These are phyloP conservation scores for Scaeva pyrastri DNA, from an alignment of 2,888 invertebrate genomes.

Conservation along the genomic window DNA sequence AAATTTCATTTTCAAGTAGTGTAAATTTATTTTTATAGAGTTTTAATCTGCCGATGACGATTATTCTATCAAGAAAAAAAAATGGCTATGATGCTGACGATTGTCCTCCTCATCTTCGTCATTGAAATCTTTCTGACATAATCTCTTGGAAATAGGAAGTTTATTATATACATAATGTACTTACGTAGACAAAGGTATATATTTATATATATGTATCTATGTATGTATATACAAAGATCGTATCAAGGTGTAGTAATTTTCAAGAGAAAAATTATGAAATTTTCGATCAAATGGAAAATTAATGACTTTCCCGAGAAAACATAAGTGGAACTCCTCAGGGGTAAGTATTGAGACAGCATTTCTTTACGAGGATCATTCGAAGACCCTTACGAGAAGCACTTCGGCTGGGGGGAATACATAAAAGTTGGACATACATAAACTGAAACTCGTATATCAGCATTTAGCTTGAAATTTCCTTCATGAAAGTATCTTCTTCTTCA, in stretches of 20 bases:
- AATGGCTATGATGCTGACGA: conserved; percentile 41
- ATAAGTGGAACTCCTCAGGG: conserved; percentile 25
- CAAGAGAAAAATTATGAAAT: conserved; percentile 14
- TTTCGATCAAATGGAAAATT: conserved; percentile 4
- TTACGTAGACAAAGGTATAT: no score
- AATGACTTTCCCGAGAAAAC: conserved; percentile 20
- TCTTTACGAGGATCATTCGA: conserved; percentile 18
- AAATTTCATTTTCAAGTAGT: conserved; percentile 10
- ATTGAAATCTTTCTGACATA: conserved; percentile 36
- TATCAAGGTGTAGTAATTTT: conserved; percentile 22
- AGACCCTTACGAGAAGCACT: background rate
- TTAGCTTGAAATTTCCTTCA: conserved; percentile 67
- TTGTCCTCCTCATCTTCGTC: conserved; percentile 31
- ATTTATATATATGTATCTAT: background rate
- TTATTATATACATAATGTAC: conserved; percentile 37
- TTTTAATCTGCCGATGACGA: conserved; percentile 42
- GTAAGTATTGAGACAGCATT: conserved; percentile 3
- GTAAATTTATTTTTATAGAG: conserved; percentile 7
- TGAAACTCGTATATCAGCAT: no score
- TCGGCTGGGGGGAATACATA: background rate
- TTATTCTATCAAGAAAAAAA: conserved; percentile 26
- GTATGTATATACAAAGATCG: background rate
- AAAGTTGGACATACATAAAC: conserved; percentile 5
- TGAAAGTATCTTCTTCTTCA: conserved; percentile 10
- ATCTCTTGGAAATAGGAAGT: conserved; percentile 63